A percentile compares a stretch with the other conserved stretches of the same genome.
These are phyloP conservation scores for Paramacrobiotus metropolitanus DNA, from an alignment of 1,140 invertebrate genomes.

Conservation along the genomic window DNA sequence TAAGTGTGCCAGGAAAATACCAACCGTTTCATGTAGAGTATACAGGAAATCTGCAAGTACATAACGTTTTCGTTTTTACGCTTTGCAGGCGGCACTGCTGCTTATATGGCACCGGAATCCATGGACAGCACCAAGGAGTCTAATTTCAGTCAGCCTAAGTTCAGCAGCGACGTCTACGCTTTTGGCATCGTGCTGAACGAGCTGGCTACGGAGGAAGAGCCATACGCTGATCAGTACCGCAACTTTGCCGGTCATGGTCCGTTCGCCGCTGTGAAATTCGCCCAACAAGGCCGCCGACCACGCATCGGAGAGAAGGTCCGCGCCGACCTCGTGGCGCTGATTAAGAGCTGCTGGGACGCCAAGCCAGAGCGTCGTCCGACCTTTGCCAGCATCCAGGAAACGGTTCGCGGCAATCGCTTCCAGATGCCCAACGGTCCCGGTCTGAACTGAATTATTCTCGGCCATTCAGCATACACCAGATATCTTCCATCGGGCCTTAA, in stretches of 20 bases:
- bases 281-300: constrained; percentile 8
- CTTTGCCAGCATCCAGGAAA: background rate
- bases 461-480: too few relatives aligned
- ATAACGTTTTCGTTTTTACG: too few relatives aligned
- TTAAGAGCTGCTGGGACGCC: constrained; percentile 1
- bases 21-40: too few relatives aligned
- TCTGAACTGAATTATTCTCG: too few relatives aligned
- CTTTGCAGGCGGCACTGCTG: constrained; percentile 4
- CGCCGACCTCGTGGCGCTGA: background rate
- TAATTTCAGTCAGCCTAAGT: constrained; percentile 1
- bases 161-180: constrained; percentile 7
- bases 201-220: constrained; percentile 8
- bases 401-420: background rate
- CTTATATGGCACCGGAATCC: constrained; percentile 10
- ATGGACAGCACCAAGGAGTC: background rate
- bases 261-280: constrained; percentile 8
- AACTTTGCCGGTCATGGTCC: constrained; percentile 8
- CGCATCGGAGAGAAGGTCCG: background rate
- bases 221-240: constrained; percentile 4
- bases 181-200: constrained; percentile 11
- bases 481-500: too few relatives aligned
- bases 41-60: too few relatives aligned
- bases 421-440: background rate
- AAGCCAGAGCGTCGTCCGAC: constrained; percentile 6
- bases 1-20: too few relatives aligned